Evolutionary conservation across 2,113 vertebrate species (phyloP).

Genomic region (Cyanistes caeruleus): DNA sequence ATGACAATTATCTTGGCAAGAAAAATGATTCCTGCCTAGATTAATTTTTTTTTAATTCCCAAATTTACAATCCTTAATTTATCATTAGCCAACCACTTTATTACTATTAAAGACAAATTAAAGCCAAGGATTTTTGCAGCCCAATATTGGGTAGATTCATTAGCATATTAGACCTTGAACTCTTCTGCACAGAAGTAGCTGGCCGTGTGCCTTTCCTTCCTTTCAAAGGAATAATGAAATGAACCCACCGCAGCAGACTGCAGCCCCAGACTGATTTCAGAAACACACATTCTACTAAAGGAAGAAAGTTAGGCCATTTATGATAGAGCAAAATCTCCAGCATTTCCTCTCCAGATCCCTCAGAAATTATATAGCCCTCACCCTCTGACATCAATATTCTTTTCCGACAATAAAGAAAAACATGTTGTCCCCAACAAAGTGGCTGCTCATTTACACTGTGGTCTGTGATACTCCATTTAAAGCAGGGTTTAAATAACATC

Average conservation of each 20-base stretch:
- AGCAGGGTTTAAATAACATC: constrained; percentile 49
- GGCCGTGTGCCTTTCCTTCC: background rate
- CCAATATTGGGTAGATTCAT: background rate
- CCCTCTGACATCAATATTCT: background rate
- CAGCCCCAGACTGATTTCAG: background rate
- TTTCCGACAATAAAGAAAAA: constrained; percentile 23
- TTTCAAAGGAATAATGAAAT: background rate
- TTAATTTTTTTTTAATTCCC: background rate
- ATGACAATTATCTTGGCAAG: background rate
- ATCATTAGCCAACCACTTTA: constrained; percentile 21
- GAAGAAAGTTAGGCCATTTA: background rate
- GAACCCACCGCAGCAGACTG: background rate
- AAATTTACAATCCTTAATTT: background rate
- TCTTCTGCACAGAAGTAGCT: background rate
- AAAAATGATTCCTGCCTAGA: background rate
- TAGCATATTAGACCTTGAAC: constrained; percentile 9
- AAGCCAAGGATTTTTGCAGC: constrained; percentile 2
- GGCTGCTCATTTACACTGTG: constrained; percentile 24
- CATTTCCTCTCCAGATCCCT: background rate
- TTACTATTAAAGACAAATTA: constrained; percentile 35
- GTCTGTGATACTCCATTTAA: constrained; percentile 12
- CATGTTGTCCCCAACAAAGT: background rate
- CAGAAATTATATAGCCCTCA: background rate
- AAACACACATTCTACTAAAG: background rate
- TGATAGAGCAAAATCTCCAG: background rate